phyloP scores from a whole-genome alignment of 2,113 vertebrate genomes.

The Perca schrenkii region DNA sequence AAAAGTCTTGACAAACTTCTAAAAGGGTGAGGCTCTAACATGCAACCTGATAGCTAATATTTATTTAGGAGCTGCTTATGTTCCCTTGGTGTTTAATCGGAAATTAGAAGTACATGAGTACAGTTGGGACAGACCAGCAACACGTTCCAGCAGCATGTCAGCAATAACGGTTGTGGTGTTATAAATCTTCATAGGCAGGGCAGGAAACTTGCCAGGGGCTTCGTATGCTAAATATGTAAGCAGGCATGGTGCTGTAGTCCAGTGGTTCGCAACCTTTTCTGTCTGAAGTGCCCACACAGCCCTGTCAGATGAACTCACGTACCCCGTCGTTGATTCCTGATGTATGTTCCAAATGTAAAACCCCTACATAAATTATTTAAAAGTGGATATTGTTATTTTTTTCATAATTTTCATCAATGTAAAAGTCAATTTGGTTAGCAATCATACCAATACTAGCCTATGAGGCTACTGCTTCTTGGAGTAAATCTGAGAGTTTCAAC shows the following conservation, averaged over 20 bases:
- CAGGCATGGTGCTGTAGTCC: neutral
- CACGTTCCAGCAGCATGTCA: constrained; percentile 11
- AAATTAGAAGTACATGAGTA: neutral
- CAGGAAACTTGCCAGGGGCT: neutral
- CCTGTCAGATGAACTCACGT: too few relatives aligned
- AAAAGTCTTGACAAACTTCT: constrained; percentile 29
- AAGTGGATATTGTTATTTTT: too few relatives aligned
- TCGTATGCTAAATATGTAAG: neutral
- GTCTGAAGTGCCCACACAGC: too few relatives aligned
- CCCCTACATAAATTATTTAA: too few relatives aligned
- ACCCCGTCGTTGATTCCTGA: too few relatives aligned
- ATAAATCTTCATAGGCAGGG: constrained; percentile 11
- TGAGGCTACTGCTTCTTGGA: too few relatives aligned
- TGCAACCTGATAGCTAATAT: constrained; percentile 10
- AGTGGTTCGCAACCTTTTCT: too few relatives aligned
- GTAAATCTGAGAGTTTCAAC: too few relatives aligned
- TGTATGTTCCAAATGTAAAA: too few relatives aligned
- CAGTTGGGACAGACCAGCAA: neutral
- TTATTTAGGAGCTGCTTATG: constrained; percentile 11
- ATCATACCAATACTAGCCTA: too few relatives aligned
- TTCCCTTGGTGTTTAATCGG: neutral
- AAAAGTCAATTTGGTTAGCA: too few relatives aligned
- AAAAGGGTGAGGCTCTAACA: neutral
- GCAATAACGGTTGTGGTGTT: neutral
- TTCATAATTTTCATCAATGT: too few relatives aligned